Evolutionary conservation across 2,888 invertebrate species (phyloP), one percentile per base, ranked within the genome.

Genomic region (Pollenia amentaria): DNA sequence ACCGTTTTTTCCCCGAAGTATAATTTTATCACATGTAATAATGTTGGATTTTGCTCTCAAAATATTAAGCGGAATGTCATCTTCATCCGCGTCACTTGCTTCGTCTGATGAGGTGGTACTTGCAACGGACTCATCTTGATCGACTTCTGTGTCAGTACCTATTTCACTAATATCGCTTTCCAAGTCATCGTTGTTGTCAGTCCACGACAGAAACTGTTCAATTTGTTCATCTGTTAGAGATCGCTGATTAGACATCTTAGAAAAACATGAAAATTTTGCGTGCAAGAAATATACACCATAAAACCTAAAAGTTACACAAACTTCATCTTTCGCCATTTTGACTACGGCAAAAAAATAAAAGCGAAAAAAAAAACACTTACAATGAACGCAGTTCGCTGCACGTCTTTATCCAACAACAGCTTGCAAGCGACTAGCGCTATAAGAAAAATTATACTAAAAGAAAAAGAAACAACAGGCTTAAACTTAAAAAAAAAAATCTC

Each of bases 161-260:
- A 53, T 53, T 72, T 57, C 72, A 72, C 60, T 72, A 14, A 72
- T 44, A 72, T 72, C 62, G 62, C 62, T 69, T 69, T 69, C 69
- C 1, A 51, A 69, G 8, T 69, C 70, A 70, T 42, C 70, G 55
- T 70, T 42, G 48, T 55, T 42, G 53, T 70, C 70, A 70, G 16
- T 55, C 55, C 38, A 55, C 53, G 55, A 70, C 1, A 51, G 70
- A 55, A 57, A 57, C 57, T 57, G 57, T 11, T 57, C 38, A 51
- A 70, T 53, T 53, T 70, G 55, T 55, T 70, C 18, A 70, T 70
- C 55, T 40, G 70, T 70, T 53, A 70, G 70, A n/a, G 55, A 48
- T 67, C 44, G 21, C 29, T 67, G 67, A 67, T 67, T 46, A 14
- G 70, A n/a, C 70, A 70, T 53, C 16, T 55, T 53, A 55, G 40